Percentiles rank a stretch among this genome's conserved stretches.
Conservation (phyloP, 2,888 invertebrate genomes). For the Himalopsyche kuldschensis region DNA sequence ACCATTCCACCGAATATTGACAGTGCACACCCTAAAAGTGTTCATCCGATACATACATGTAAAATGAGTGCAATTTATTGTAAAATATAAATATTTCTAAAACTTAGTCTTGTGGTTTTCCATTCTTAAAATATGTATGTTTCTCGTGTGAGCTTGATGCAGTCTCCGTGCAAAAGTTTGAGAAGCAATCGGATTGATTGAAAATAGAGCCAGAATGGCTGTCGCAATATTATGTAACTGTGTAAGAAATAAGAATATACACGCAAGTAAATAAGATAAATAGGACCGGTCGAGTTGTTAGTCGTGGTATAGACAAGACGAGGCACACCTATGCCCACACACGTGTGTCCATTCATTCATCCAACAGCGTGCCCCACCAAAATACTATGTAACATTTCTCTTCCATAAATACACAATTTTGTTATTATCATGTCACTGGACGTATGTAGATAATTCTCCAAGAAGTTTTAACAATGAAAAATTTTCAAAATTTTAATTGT, state of each 20-base stretch:
- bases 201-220: background rate
- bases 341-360: background rate
- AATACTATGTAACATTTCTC: background rate
- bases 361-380: background rate
- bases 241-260: background rate
- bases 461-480: no score
- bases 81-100: no score
- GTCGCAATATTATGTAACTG: background rate
- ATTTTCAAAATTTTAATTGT: no score
- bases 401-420: background rate
- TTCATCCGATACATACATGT: no score
- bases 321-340: background rate
- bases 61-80: no score
- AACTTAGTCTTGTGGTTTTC: no score
- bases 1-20: no score
- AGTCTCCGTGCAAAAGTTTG: background rate
- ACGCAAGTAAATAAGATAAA: background rate
- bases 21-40: no score
- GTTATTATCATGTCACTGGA: background rate
- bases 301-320: background rate
- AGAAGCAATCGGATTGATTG: background rate
- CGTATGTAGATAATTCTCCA: no score
- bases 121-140: no score
- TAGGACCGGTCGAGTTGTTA: background rate
- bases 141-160: no score